Conservation (phyloP, 2,113 vertebrate species). For the Nycticorax nycticorax region DNA sequence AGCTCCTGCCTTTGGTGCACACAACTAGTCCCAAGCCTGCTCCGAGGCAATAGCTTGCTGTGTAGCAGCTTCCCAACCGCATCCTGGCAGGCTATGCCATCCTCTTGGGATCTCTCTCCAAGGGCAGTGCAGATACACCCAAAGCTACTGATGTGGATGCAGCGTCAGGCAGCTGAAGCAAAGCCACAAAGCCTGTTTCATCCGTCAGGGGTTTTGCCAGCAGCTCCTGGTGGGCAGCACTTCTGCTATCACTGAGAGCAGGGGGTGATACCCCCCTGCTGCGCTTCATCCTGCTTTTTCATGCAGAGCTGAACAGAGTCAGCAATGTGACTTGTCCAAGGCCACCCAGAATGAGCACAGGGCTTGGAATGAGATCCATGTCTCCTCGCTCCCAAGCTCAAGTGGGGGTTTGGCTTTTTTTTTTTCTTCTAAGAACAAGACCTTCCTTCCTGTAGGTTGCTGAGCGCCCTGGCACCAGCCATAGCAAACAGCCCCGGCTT, state of each 20-base stretch:
- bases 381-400: not conserved
- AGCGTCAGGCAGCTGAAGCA: not conserved
- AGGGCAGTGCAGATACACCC: not conserved
- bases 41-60: not conserved
- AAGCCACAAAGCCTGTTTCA: not conserved
- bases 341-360: conserved; percentile 38
- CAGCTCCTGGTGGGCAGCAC: not conserved
- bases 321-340: conserved; percentile 16
- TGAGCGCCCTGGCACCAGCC: not conserved
- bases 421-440: not conserved
- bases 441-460: conserved; percentile 51
- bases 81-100: not conserved
- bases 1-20: not conserved
- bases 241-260: accelerated
- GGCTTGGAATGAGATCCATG: not conserved
- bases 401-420: not conserved
- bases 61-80: not conserved
- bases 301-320: not conserved
- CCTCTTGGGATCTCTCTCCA: not conserved
- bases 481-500: not conserved
- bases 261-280: not conserved
- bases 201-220: not conserved
- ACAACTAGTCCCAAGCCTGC: not conserved
- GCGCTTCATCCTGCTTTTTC: not conserved
- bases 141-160: not conserved